A percentile compares a stretch with the other conserved stretches of the same genome.
Conservation (phyloP, 2,113 vertebrate species). For the Entosphenus tridentatus region DNA sequence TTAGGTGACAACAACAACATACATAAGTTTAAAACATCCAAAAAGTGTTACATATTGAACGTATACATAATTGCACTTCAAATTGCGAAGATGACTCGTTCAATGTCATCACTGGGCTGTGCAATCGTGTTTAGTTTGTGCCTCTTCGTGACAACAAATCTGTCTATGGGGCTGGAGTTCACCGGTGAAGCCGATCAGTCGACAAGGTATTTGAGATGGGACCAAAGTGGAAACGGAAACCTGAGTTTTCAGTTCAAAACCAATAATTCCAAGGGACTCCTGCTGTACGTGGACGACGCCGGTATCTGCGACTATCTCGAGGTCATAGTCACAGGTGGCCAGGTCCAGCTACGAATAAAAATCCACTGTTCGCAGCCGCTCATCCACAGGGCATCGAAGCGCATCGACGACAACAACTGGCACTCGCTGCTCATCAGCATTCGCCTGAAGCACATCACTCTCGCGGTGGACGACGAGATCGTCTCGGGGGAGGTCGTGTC, state of each 20-base stretch:
- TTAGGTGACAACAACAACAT: too few relatives aligned
- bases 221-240: conserved; percentile 64
- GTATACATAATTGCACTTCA: too few relatives aligned
- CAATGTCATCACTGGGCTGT: too few relatives aligned
- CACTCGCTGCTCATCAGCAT: conserved; percentile 68
- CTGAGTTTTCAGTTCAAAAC: conserved; percentile 91
- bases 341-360: conserved; percentile 54
- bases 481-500: conserved; percentile 45
- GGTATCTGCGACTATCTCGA: conserved; percentile 84
- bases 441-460: conserved; percentile 39
- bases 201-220: conserved; percentile 88
- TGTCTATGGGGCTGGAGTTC: conserved; percentile 59
- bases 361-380: conserved; percentile 71
- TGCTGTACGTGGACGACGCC: conserved; percentile 82
- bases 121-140: too few relatives aligned
- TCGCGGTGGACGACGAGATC: conserved; percentile 54
- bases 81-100: too few relatives aligned
- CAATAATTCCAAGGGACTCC: conserved; percentile 45
- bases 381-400: conserved; percentile 33
- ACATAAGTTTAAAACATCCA: too few relatives aligned
- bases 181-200: conserved; percentile 70
- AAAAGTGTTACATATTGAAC: too few relatives aligned
- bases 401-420: conserved; percentile 67
- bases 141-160: conserved; percentile 2
- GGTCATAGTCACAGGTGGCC: conserved; percentile 41